Evolutionary conservation across 2,113 vertebrate species (phyloP), one percentile per base, ranked within the genome.

Genomic region (Tupaia chinensis): DNA sequence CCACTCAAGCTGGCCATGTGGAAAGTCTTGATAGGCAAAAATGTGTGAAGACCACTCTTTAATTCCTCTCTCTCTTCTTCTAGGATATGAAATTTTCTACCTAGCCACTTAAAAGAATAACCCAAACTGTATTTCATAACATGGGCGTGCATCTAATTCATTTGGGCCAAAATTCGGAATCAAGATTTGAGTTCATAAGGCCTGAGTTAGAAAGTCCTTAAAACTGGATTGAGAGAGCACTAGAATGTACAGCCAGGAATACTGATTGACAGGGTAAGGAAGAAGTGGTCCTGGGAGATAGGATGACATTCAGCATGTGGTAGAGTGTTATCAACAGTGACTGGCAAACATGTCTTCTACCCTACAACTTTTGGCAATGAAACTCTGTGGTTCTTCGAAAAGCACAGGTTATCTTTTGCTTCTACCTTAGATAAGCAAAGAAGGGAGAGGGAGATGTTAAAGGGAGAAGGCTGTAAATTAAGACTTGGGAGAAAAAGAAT

Each of bases 401-500:
- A 94, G 19, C 69, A 44, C 9, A 65, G 53, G 17, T 0, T 79
- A 54, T 63, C 7, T 29, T 79, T 88, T 77, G 17, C 44, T 34
- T 87, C 19, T 68, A 44, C 54, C 53, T 76, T 65, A 96, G 58
- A 88, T 82, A 77, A 89, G 63, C 32, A 91, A 86, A 86, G 80
- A 12, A 94, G 63, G 73, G 60, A 73, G 3, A 9, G 27, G 17
- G 1, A 1, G 76, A 22, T 84, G 68, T 34, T 82, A 82, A 70
- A 95, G 22, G 20, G 32, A 91, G 44, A 87, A 87, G 10, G 22
- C 73, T 69, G 70, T 61, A 86, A 95, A 58, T 92, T 81, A 82
- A 7, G 1, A 44, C 19, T 68, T 0, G 9, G 32, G 10, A 74
- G 23, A 27, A 70, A 95, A 82, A 87, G 14, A 60, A 74, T 56